Percentiles rank a stretch among this genome's conserved stretches.
Conservation (phyloP, 2,113 vertebrate genomes). For the Cardinalis cardinalis region DNA sequence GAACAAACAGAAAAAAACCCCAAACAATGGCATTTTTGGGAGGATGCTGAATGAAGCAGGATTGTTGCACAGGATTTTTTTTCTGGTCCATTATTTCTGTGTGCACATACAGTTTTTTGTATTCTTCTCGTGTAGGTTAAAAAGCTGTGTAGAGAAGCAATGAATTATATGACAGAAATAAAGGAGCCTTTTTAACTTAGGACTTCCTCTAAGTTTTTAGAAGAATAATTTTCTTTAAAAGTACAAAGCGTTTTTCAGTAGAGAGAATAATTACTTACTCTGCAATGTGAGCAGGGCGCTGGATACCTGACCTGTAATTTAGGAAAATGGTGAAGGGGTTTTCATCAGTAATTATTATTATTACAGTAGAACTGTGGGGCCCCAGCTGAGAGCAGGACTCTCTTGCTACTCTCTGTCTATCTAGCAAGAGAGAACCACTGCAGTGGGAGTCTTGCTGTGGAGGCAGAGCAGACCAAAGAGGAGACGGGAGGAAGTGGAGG, state of each 20-base stretch:
- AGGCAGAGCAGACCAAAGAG: background rate
- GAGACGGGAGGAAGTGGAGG: background rate
- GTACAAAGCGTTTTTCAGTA: conserved; percentile 46
- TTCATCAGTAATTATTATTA: conserved; percentile 47
- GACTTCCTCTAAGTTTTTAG: background rate
- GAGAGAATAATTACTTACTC: conserved; percentile 22
- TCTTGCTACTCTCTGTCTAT: background rate
- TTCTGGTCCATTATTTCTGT: background rate
- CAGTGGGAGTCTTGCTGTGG: background rate
- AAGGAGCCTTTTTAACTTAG: background rate
- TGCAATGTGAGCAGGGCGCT: conserved; percentile 33
- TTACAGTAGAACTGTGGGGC: conserved; percentile 5
- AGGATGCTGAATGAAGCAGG: background rate
- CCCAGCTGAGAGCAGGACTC: background rate
- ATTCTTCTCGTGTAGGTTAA: background rate
- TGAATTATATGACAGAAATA: background rate
- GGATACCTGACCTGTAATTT: conserved; percentile 55
- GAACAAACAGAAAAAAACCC: background rate
- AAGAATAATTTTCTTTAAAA: conserved; percentile 17
- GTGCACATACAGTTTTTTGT: background rate
- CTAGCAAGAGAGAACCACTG: background rate
- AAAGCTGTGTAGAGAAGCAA: background rate
- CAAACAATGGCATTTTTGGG: background rate
- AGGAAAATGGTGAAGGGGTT: conserved; percentile 6
- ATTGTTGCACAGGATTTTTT: background rate